Percentiles rank a stretch among this genome's conserved stretches.
Conservation (phyloP, 2,113 vertebrate species). For the Malaclemys terrapin region DNA sequence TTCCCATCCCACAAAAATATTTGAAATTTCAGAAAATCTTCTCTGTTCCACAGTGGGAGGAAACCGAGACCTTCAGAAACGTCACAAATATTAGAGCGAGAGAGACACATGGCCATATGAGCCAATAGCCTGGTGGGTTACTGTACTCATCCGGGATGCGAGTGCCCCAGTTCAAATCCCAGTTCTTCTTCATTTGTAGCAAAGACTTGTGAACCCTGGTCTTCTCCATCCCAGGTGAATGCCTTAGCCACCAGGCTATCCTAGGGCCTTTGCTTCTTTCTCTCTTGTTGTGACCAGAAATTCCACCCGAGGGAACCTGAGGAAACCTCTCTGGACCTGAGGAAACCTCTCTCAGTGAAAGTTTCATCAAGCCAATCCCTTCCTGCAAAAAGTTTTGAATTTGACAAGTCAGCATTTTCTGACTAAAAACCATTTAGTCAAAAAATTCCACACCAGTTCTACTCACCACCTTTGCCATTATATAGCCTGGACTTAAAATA, state of each 20-base stretch:
- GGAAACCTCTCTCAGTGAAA: background rate
- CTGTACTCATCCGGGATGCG: too few species aligned
- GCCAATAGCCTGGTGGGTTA: too few species aligned
- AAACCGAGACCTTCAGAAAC: too few species aligned
- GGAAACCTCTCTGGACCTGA: background rate
- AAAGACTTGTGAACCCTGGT: too few species aligned
- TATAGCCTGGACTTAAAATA: background rate
- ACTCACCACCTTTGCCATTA: background rate
- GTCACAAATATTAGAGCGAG: too few species aligned
- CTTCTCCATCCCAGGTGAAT: too few species aligned
- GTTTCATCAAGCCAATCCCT: background rate
- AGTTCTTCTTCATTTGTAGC: too few species aligned
- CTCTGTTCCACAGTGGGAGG: too few species aligned
- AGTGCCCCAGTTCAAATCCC: too few species aligned
- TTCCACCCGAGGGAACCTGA: background rate
- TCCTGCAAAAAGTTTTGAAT: background rate
- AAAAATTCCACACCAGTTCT: background rate
- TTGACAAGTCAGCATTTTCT: background rate
- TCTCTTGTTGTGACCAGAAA: background rate
- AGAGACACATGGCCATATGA: too few species aligned
- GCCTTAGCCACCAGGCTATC: too few species aligned
- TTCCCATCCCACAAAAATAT: background rate
- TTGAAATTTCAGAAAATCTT: background rate
- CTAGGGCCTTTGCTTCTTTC: too few species aligned
- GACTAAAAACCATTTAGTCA: background rate